Evolutionary conservation across 1,140 invertebrate genomes (phyloP).

Genomic region (Probaryconus sp.): DNA sequence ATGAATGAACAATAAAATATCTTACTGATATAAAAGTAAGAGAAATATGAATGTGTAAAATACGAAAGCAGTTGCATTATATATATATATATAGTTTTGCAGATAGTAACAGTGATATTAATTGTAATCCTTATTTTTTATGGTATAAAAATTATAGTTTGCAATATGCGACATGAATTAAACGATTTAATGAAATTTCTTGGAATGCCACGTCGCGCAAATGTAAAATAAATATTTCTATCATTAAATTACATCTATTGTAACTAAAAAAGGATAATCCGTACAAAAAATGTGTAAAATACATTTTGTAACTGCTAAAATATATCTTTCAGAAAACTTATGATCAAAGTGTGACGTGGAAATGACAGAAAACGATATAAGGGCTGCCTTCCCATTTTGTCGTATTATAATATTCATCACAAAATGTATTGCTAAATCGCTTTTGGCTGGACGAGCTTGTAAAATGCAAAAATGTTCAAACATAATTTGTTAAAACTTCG

Average conservation of each 20-base stretch:
- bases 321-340: background rate
- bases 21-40: no score
- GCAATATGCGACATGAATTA: no score
- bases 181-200: no score
- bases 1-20: no score
- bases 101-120: background rate
- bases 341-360: no score
- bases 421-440: conserved; percentile 36
- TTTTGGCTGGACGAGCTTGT: conserved; percentile 23
- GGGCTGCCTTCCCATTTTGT: background rate
- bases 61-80: background rate
- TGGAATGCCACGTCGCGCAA: no score
- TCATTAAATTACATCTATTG: background rate
- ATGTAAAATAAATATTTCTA: conserved; percentile 5
- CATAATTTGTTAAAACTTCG: conserved; percentile 4
- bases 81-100: conserved; percentile 1
- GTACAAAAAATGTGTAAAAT: background rate
- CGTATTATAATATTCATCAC: conserved; percentile 9
- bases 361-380: no score
- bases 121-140: background rate
- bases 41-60: no score
- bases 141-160: no score
- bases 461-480: conserved; percentile 2
- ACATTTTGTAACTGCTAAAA: background rate
- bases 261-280: background rate